A percentile compares a stretch with the other conserved stretches of the same genome.
These are phyloP conservation scores for Grammomys dolichurus DNA, from an alignment of 2,113 vertebrate genomes.

Conservation along the genomic window DNA sequence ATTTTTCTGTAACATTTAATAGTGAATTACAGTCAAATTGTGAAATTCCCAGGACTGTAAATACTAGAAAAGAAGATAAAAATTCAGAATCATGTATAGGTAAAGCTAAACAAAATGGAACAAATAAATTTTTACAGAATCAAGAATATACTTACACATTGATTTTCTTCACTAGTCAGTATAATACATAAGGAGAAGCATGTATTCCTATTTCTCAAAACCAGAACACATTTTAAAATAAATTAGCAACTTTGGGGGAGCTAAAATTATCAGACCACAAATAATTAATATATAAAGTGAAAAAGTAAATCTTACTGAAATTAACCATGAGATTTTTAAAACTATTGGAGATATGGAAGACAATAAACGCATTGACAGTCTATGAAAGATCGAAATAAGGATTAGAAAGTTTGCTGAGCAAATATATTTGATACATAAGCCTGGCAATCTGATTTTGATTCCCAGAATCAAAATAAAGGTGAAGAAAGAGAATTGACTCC, in stretches of 20 bases:
- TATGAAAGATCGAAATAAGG: not conserved
- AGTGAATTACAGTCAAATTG: not conserved
- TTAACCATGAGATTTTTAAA: not conserved
- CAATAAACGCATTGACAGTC: too few species aligned
- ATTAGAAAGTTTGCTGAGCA: not conserved
- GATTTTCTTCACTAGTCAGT: not conserved
- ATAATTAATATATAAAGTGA: not conserved
- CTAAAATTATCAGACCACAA: not conserved
- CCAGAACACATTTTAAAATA: not conserved
- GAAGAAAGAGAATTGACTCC: not conserved
- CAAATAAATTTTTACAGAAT: not conserved
- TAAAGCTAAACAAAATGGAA: not conserved
- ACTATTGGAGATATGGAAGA: not conserved
- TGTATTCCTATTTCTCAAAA: not conserved
- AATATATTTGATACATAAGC: not conserved
- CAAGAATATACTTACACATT: not conserved
- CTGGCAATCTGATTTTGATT: not conserved
- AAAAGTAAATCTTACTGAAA: not conserved
- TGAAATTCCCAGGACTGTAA: not conserved
- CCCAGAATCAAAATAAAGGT: too few species aligned
- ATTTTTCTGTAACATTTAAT: not conserved
- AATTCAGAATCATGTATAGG: not conserved
- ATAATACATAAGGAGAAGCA: rapidly evolving
- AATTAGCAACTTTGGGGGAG: not conserved
- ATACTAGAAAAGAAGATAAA: not conserved